Conservation (phyloP, 1,140 invertebrate species). For the Procambarus virginalis region DNA sequence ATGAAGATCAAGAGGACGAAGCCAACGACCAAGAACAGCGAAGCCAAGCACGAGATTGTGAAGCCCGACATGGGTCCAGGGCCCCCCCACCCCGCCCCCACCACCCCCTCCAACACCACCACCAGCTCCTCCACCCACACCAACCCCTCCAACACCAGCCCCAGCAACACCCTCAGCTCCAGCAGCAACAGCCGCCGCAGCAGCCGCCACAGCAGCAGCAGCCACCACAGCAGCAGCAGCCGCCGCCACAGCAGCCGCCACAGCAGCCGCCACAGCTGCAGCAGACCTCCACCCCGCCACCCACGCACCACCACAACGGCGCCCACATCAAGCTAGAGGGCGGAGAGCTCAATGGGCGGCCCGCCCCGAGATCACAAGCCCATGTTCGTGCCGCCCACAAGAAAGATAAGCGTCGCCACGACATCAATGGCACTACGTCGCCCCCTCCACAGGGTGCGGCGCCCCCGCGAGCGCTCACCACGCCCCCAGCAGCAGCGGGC, state of each 20-base stretch:
- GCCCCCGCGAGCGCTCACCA: constrained; percentile 33
- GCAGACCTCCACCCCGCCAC: constrained; percentile 67
- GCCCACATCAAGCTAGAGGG: constrained; percentile 72
- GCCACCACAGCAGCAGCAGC: constrained; percentile 1
- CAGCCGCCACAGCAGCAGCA: constrained; percentile 16
- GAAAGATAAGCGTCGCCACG: constrained; percentile 57
- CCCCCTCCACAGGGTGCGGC: constrained; percentile 18
- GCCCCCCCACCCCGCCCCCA: constrained; percentile 57
- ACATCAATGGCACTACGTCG: constrained; percentile 44
- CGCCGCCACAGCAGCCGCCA: neutral
- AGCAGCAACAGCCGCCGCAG: constrained; percentile 34
- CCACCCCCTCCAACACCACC: constrained; percentile 73
- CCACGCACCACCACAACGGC: constrained; percentile 74
- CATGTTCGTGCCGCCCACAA: constrained; percentile 54
- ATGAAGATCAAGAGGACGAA: constrained; percentile 99
- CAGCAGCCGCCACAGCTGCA: constrained; percentile 29
- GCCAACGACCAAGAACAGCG: constrained; percentile 86
- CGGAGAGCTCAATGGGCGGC: constrained; percentile 72
- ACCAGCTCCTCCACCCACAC: constrained; percentile 71
- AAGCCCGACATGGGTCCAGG: constrained; percentile 79
- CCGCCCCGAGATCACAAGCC: constrained; percentile 73
- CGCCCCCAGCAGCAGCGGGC: constrained; percentile 1
- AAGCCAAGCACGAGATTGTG: constrained; percentile 96
- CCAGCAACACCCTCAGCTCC: neutral
- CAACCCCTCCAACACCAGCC: constrained; percentile 79